Base-by-base conservation (phyloP, 2,797 vertebrate genomes). In the Apodemus agrarius region DNA sequence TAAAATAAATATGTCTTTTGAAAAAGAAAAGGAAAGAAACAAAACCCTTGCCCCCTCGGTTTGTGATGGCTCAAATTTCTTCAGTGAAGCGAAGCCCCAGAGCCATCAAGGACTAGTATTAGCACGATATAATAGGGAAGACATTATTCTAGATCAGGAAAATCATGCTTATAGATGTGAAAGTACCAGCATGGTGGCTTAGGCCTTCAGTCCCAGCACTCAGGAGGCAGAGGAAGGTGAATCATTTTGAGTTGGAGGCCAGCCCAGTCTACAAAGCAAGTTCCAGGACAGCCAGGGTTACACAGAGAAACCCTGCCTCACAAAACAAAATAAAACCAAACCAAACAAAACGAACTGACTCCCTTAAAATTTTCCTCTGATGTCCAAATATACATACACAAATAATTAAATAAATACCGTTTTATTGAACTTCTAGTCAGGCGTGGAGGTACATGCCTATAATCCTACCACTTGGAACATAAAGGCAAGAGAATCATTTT, bases 61-160 rank as follows among this genome's bases (percentile, higher is more conserved):
- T 90, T 8, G 2, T 19, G 49, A 85, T 37, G 69, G 54, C 72
- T 97, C 78, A 86, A 19, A 78, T 89, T 95, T 89, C 90, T 91
- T 86, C 72, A 40, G 40, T 75, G 59, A 69, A 31, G 37, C 83
- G 94, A 96, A 84, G 89, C 69, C 96, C 91, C 85, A 65, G 93
- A 96, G 90, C 40, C 81, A 87, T 29, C 54, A 52, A 92, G 65
- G 61, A 85, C 61, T 0, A 0, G 88, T 81, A 82, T 67, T 4
- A 54, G 29, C 72, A 84, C 0, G 0, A 29, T 52, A 12, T 79
- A 86, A n/a, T 13, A 72, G 52, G 16, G 31, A 87, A 14, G 61
- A 57, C 29, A 46, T 52, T 34, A 63, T 49, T 83, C 16, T 43
- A 63, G 46, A 74, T 74, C 1, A 31, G 81, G n/a, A 37, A 90